Conservation (phyloP, 2,797 vertebrate genomes). For the Myotis vivesi region DNA sequence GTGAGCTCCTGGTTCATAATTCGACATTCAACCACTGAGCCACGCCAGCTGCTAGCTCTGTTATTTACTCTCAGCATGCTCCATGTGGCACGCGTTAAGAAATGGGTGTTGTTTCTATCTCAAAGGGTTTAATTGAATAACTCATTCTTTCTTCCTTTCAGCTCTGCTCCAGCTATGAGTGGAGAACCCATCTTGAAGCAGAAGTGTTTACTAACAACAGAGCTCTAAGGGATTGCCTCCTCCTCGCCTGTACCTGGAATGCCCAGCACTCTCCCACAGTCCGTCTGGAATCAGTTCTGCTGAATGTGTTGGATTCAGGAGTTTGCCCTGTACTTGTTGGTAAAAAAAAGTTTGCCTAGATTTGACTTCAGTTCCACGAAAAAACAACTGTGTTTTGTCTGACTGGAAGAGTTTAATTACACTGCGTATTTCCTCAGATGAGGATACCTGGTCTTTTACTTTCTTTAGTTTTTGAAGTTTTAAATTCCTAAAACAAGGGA, state of each 20-base stretch:
- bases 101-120: neutral
- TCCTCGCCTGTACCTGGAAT: slow-evolving; percentile 30
- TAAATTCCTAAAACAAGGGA: neutral
- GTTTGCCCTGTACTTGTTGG: neutral
- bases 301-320: neutral
- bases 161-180: slow-evolving; percentile 61
- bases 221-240: slow-evolving; percentile 88
- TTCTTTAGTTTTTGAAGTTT: neutral
- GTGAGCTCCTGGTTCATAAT: too few relatives aligned
- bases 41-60: neutral
- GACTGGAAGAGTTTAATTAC: slow-evolving; percentile 3
- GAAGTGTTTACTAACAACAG: slow-evolving; percentile 95
- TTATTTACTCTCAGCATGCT: neutral
- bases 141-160: slow-evolving; percentile 57
- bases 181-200: slow-evolving; percentile 85
- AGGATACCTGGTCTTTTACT: neutral
- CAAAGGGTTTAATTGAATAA: neutral
- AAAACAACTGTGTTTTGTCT: slow-evolving; percentile 53
- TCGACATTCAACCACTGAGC: too few relatives aligned
- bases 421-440: neutral
- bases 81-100: neutral
- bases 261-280: slow-evolving; percentile 25
- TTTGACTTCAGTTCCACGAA: slow-evolving; percentile 10
- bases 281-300: slow-evolving; percentile 49
- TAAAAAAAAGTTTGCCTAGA: slow-evolving; percentile 2